Evolutionary conservation across 2,888 invertebrate species (phyloP).

Genomic region (Ichneumon xanthorius): DNA sequence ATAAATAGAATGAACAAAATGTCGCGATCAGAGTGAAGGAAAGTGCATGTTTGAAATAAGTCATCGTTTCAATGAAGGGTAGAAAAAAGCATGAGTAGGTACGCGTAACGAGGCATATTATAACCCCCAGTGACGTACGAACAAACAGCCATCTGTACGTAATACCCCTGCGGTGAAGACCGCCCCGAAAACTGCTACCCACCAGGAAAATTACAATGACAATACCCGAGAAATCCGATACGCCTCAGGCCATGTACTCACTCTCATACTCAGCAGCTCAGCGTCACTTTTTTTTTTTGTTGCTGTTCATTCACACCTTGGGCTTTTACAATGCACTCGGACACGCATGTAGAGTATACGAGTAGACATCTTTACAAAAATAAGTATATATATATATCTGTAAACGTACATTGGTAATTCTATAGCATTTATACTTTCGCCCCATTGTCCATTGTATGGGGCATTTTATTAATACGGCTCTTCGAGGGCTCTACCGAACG

Average conservation of each 20-base stretch:
- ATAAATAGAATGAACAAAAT: neutral
- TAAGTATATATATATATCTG: slow-evolving; percentile 9
- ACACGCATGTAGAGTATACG: slow-evolving; percentile 27
- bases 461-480: slow-evolving; percentile 55
- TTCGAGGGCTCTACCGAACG: slow-evolving; percentile 23
- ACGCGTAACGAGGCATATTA: slow-evolving; percentile 84
- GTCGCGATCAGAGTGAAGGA: slow-evolving; percentile 23
- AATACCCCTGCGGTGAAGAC: slow-evolving; percentile 83
- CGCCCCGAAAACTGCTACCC: slow-evolving; percentile 84
- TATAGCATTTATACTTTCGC: slow-evolving; percentile 77
- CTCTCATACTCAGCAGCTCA: slow-evolving; percentile 69
- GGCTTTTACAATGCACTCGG: slow-evolving; percentile 59
- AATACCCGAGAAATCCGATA: slow-evolving; percentile 83
- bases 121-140: slow-evolving; percentile 83
- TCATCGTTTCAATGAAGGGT: slow-evolving; percentile 25
- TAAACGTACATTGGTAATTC: slow-evolving; percentile 73
- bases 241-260: slow-evolving; percentile 82
- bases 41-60: slow-evolving; percentile 32
- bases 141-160: slow-evolving; percentile 85
- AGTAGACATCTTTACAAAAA: slow-evolving; percentile 59
- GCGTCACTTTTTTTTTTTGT: slow-evolving; percentile 60
- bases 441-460: slow-evolving; percentile 48
- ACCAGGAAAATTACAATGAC: slow-evolving; percentile 84
- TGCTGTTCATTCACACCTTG: slow-evolving; percentile 71
- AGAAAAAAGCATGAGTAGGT: slow-evolving; percentile 51